Evolutionary conservation across 2,888 invertebrate genomes (phyloP).

Genomic region (Oligia strigilis): DNA sequence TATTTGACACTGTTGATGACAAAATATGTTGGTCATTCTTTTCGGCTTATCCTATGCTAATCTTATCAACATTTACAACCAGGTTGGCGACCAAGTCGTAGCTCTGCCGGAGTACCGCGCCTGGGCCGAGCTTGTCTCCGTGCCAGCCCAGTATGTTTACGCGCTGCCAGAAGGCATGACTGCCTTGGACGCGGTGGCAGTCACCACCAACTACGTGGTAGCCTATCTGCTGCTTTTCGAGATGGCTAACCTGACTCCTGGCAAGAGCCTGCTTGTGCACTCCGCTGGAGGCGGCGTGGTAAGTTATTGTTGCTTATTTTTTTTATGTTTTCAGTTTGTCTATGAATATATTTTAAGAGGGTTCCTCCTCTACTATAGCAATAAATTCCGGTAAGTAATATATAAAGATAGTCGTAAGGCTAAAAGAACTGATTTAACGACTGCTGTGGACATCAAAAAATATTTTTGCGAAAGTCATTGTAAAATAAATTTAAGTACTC

Average conservation of each 20-base stretch:
- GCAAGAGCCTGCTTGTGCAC: slow-evolving; percentile 95
- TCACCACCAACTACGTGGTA: slow-evolving; percentile 96
- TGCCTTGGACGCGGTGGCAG: slow-evolving; percentile 95
- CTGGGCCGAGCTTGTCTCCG: slow-evolving; percentile 96
- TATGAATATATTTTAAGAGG: not conserved
- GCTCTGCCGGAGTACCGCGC: slow-evolving; percentile 96
- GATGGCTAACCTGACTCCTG: slow-evolving; percentile 94
- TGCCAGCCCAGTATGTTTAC: slow-evolving; percentile 95
- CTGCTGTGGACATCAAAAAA: not conserved
- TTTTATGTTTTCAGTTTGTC: not conserved
- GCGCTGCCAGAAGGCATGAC: slow-evolving; percentile 94
- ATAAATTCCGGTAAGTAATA: not conserved
- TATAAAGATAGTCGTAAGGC: not conserved
- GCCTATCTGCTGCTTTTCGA: slow-evolving; percentile 96
- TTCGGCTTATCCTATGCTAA: slow-evolving; percentile 1
- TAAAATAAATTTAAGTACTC: not conserved
- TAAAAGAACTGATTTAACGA: not conserved
- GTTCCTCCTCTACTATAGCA: not conserved
- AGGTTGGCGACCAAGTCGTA: slow-evolving; percentile 96
- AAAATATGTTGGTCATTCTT: too few relatives aligned
- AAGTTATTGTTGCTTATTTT: slow-evolving; percentile 82
- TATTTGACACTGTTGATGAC: not conserved
- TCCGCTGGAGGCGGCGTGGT: slow-evolving; percentile 97
- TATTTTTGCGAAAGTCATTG: too few relatives aligned
- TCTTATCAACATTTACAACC: slow-evolving; percentile 47